phyloP scores from a whole-genome alignment of 2,113 vertebrate species.

The Hemichromis elongatus region DNA sequence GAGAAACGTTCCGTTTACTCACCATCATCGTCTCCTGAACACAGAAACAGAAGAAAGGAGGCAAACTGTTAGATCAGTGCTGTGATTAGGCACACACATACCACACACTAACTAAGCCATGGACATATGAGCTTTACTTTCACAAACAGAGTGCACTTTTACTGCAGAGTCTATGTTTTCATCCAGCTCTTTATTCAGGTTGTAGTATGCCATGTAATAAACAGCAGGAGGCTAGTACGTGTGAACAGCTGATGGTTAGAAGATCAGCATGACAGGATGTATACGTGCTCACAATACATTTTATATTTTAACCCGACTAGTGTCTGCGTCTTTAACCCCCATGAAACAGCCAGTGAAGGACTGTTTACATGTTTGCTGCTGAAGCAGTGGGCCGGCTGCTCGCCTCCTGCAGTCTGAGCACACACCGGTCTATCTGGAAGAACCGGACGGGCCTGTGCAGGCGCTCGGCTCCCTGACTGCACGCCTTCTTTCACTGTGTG shows the following conservation, averaged over 20 bases:
- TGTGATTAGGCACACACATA: background rate
- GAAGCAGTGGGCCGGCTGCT: background rate
- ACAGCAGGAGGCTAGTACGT: background rate
- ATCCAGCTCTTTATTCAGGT: background rate
- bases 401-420: background rate
- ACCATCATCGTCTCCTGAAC: constrained; percentile 90
- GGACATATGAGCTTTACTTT: background rate
- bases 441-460: background rate
- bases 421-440: background rate
- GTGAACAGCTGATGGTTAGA: background rate
- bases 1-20: constrained; percentile 61
- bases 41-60: background rate
- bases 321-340: too few relatives aligned
- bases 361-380: background rate
- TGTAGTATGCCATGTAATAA: background rate
- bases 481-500: background rate
- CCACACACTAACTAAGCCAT: background rate
- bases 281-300: too few relatives aligned
- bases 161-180: background rate
- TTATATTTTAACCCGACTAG: too few relatives aligned
- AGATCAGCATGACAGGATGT: background rate
- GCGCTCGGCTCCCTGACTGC: background rate
- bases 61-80: background rate
- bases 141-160: background rate
- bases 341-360: background rate